Conservation (phyloP, 2,797 vertebrate species). For the Rhynchonycteris naso region DNA sequence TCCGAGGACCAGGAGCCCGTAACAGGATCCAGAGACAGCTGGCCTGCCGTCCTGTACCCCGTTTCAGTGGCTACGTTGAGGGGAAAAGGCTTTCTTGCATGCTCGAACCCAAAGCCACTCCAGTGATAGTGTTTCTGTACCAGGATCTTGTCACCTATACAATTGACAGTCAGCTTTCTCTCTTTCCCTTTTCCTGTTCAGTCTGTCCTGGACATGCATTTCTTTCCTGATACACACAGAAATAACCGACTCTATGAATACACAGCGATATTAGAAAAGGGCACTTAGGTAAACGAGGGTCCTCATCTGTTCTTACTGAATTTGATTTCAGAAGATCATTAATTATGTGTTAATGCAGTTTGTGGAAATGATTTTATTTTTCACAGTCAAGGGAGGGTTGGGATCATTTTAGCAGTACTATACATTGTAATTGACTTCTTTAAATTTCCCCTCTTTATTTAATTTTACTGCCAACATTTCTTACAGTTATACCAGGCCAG, state of each 20-base stretch:
- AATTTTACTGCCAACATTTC: neutral
- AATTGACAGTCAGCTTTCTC: neutral
- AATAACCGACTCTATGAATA: neutral
- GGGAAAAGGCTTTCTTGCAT: neutral
- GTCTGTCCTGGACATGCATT: neutral
- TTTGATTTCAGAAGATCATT: slow-evolving; percentile 15
- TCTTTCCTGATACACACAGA: neutral
- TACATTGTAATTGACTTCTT: neutral
- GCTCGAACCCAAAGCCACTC: neutral
- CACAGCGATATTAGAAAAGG: neutral
- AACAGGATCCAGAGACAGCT: too few species aligned
- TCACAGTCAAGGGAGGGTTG: neutral
- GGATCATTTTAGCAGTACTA: neutral
- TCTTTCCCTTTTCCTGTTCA: neutral
- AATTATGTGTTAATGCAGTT: neutral
- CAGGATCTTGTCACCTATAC: neutral
- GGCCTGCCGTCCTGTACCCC: too few species aligned
- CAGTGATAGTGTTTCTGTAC: neutral
- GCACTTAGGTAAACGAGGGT: neutral
- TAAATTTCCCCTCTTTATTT: neutral
- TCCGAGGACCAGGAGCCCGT: neutral
- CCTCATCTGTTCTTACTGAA: neutral
- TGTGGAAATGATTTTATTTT: slow-evolving; percentile 23
- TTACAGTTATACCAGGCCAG: too few species aligned
- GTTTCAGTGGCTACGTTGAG: neutral